Evolutionary conservation across 2,797 vertebrate species (phyloP), one percentile per base, ranked within the genome.

Genomic region (Saxicola maurus): DNA sequence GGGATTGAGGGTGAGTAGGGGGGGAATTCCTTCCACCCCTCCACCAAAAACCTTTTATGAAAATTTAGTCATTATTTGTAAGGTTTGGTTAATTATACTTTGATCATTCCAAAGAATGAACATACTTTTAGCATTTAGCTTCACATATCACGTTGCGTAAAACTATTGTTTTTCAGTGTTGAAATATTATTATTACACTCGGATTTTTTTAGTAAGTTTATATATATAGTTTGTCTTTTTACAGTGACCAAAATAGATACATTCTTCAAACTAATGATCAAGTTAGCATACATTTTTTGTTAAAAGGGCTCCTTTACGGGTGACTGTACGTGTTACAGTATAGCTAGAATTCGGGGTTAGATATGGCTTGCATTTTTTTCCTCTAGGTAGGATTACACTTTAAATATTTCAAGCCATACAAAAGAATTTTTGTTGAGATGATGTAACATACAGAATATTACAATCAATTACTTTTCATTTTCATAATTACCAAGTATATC

Each of bases 71-170:
- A 42, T 45, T 82, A 77, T 93, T 94, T 84, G 17, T 90, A 89
- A 86, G 16, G 66, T 92, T 92, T 91, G 37, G 33, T 82, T 93
- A 82, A 52, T 94, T 69, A 68, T 84, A 92, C 83, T 96, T 97
- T 91, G 82, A 94, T 93, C 89, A 96, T 96, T 78, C 96, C 96
- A 97, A 98, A 97, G 96, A 97, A 71, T 77, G 31, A 93, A 91
- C 13, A 96, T 45, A 42, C 75, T 86, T 95, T 93, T 68, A 91
- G 42, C n/a, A 90, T 80, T 88, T 95, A 87, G 17, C 62, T 96
- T 94, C 86, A 89, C 56, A 76, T 86, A 51, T 76, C 68, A 82
- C 14, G 14, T 89, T 57, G 59, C 24, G 45, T 82, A 56, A 62
- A 94, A 84, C 45, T 81, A 52, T 23, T 87, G 91, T 82, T 92